Percentiles rank a stretch among this genome's conserved stretches.
phyloP scores from a whole-genome alignment of 2,113 vertebrate species.

The Colistium nudipinnis region DNA sequence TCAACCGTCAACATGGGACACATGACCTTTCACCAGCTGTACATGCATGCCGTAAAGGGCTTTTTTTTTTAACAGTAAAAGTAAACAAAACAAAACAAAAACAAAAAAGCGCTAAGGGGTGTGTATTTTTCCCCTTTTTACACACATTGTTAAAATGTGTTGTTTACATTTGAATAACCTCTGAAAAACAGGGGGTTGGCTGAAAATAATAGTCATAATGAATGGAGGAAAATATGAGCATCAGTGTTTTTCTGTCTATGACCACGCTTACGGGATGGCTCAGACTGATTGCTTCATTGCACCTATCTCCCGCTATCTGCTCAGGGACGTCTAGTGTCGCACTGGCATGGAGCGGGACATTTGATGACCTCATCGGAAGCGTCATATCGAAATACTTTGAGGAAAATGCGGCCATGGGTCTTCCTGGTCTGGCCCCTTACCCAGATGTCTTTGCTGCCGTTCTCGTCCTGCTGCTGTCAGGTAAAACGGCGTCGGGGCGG shows the following conservation, averaged over 20 bases:
- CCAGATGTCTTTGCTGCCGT: constrained; percentile 86
- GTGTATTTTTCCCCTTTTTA: background rate
- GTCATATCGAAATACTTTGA: constrained; percentile 79
- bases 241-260: constrained; percentile 50
- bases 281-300: constrained; percentile 42
- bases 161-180: background rate
- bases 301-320: constrained; percentile 8
- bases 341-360: constrained; percentile 87
- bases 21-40: constrained; percentile 48
- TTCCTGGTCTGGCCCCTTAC: constrained; percentile 84
- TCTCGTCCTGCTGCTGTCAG: constrained; percentile 85
- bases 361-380: constrained; percentile 85
- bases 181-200: constrained; percentile 8
- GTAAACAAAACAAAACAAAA: too few relatives aligned
- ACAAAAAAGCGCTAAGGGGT: too few relatives aligned
- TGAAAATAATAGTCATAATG: constrained; percentile 12
- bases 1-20: constrained; percentile 49
- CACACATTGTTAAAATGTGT: background rate
- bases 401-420: constrained; percentile 67
- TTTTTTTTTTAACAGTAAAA: constrained; percentile 1
- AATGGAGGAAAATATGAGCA: background rate
- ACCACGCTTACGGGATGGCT: constrained; percentile 21
- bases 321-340: constrained; percentile 88
- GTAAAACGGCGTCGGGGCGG: too few relatives aligned
- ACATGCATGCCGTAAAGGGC: constrained; percentile 21